A percentile compares a stretch with the other conserved stretches of the same genome.
Evolutionary conservation across 2,888 invertebrate species (phyloP).

Genomic region (Argyra leucocephala): DNA sequence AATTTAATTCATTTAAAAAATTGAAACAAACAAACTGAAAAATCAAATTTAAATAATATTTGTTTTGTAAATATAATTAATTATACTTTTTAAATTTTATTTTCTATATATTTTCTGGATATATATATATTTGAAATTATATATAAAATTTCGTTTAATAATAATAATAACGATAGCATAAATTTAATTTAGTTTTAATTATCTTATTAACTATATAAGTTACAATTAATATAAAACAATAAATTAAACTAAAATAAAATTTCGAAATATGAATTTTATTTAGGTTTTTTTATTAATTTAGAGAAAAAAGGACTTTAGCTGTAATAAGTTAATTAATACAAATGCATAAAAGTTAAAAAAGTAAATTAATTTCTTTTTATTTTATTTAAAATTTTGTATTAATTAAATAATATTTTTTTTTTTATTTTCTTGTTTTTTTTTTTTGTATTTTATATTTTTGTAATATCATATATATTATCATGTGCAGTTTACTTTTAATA

Average conservation of each 20-base stretch:
- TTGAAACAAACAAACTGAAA: neutral
- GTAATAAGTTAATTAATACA: slow-evolving; percentile 4
- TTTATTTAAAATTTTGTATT: neutral
- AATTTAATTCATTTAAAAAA: too few relatives aligned
- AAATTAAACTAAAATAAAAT: slow-evolving; percentile 2
- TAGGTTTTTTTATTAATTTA: slow-evolving; percentile 2
- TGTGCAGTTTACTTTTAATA: neutral
- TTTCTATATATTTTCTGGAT: too few relatives aligned
- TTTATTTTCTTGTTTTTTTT: too few relatives aligned
- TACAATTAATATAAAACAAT: neutral
- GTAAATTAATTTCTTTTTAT: neutral
- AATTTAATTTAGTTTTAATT: too few relatives aligned
- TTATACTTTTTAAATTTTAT: too few relatives aligned
- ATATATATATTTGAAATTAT: too few relatives aligned
- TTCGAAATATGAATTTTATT: neutral
- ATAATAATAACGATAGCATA: too few relatives aligned
- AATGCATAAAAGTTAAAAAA: neutral
- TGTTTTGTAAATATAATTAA: neutral
- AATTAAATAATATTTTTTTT: neutral
- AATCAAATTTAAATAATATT: neutral
- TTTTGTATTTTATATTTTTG: too few relatives aligned
- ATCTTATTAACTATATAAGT: too few relatives aligned
- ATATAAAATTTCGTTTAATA: too few relatives aligned
- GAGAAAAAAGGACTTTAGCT: slow-evolving; percentile 10
- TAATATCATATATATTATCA: too few relatives aligned